A percentile compares a stretch with the other conserved stretches of the same genome.
Conservation (phyloP, 2,113 vertebrate genomes). For the Hydropotes inermis region DNA sequence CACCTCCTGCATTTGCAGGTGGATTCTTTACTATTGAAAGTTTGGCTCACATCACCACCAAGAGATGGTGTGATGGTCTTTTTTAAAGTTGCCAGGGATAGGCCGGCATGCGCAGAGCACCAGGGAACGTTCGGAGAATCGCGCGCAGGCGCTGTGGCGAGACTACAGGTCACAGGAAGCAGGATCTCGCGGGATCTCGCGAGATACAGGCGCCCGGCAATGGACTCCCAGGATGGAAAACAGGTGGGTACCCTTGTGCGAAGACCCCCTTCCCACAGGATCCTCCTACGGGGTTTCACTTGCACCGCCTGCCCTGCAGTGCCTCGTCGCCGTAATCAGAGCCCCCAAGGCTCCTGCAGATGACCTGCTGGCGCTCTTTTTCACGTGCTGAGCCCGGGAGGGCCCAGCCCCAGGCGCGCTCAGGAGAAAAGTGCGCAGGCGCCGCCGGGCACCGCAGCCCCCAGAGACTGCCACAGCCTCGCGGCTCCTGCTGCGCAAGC, state of each 20-base stretch:
- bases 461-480: fast-evolving
- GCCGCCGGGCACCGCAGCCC: background rate
- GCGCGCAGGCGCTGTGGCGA: fast-evolving
- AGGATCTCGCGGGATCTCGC: background rate
- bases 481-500: fast-evolving
- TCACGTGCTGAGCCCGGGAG: fast-evolving
- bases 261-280: fast-evolving
- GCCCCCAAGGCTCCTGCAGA: fast-evolving
- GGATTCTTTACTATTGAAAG: background rate
- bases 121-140: fast-evolving
- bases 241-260: fast-evolving
- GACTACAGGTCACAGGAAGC: background rate
- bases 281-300: fast-evolving
- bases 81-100: fast-evolving
- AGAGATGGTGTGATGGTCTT: background rate
- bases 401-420: fast-evolving
- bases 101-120: fast-evolving
- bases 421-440: fast-evolving
- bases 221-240: fast-evolving
- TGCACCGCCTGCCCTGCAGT: fast-evolving
- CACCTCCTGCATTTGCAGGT: background rate
- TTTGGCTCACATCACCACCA: background rate
- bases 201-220: fast-evolving
- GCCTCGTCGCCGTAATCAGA: fast-evolving
- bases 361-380: fast-evolving